Conservation (phyloP, 2,113 vertebrate species). For the Spea multiplicata region DNA sequence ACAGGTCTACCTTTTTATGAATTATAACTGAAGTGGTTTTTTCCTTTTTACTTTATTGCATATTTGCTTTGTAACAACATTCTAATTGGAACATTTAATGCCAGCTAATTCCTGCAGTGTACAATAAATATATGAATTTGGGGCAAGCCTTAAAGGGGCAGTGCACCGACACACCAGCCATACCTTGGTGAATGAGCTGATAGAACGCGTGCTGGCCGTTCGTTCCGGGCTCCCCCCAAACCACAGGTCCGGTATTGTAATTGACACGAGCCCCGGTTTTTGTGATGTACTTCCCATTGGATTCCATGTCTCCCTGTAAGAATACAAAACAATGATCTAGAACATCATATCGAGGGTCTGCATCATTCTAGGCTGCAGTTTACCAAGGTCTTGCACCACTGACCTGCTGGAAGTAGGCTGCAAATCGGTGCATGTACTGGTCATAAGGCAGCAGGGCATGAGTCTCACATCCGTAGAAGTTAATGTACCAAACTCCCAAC, state of each 20-base stretch:
- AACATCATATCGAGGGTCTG: too few relatives aligned
- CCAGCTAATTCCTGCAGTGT: too few relatives aligned
- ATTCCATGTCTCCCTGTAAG: conserved; percentile 94
- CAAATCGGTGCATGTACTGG: conserved; percentile 96
- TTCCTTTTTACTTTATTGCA: too few relatives aligned
- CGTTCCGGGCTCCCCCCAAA: conserved; percentile 97
- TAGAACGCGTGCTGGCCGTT: conserved; percentile 98
- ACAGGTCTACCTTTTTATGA: too few relatives aligned
- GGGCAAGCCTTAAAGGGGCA: too few relatives aligned
- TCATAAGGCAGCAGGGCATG: conserved; percentile 94
- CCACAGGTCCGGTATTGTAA: conserved; percentile 89
- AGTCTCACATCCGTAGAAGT: conserved; percentile 89
- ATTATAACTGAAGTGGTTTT: not conserved
- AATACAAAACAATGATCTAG: not conserved
- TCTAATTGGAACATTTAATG: too few relatives aligned
- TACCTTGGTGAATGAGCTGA: conserved; percentile 98
- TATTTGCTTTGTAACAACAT: too few relatives aligned
- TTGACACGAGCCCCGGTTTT: conserved; percentile 78
- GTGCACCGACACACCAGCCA: not conserved
- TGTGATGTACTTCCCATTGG: conserved; percentile 93
- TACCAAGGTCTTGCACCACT: not conserved
- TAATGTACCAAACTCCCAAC: conserved; percentile 95
- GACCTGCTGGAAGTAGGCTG: conserved; percentile 99
- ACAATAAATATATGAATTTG: too few relatives aligned
- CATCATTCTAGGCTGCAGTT: too few relatives aligned